Conservation (phyloP, 2,888 invertebrate genomes). For the Theretra japonica region DNA sequence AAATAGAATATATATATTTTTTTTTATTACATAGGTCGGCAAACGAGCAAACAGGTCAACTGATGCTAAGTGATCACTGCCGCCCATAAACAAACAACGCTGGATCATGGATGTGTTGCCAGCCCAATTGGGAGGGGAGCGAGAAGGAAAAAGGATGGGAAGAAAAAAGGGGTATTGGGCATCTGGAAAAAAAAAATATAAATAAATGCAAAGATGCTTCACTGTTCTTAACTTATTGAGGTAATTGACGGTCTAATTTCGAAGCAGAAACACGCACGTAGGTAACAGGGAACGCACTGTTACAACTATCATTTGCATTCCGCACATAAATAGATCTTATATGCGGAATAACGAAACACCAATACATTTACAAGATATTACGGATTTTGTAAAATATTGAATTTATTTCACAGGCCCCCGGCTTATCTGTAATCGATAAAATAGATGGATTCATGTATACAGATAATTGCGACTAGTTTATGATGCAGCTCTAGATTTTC, state of each 20-base stretch:
- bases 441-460: background rate
- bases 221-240: background rate
- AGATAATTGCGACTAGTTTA: background rate
- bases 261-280: conserved; percentile 1
- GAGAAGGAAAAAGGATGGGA: too few species aligned
- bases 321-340: background rate
- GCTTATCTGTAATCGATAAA: background rate
- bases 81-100: too few species aligned
- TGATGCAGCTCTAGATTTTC: too few species aligned
- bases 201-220: background rate
- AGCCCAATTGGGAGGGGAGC: too few species aligned
- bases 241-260: background rate
- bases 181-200: background rate
- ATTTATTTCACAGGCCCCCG: background rate
- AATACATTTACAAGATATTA: background rate
- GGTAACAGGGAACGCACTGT: conserved; percentile 4
- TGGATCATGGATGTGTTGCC: too few species aligned
- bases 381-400: background rate
- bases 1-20: too few species aligned
- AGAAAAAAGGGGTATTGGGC: too few species aligned
- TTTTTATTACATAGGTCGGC: too few species aligned
- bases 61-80: too few species aligned
- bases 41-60: too few species aligned
- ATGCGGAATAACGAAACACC: background rate
- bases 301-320: background rate